A percentile compares a stretch with the other conserved stretches of the same genome.
phyloP scores from a whole-genome alignment of 2,113 vertebrate species.

The Laterallus jamaicensis region DNA sequence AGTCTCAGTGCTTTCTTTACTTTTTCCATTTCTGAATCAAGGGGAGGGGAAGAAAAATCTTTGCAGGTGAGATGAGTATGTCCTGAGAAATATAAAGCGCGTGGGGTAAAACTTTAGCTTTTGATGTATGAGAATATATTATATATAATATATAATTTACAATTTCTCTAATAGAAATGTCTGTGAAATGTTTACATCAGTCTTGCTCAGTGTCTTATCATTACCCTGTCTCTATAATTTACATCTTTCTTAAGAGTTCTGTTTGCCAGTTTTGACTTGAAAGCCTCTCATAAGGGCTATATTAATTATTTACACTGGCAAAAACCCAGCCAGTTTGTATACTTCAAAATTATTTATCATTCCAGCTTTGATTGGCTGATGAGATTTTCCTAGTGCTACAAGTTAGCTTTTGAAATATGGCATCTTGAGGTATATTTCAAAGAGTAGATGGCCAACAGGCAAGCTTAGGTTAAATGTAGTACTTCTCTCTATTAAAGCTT shows the following conservation, averaged over 20 bases:
- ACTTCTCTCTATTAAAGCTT: not conserved
- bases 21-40: not conserved
- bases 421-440: not conserved
- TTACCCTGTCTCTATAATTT: not conserved
- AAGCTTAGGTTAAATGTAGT: not conserved
- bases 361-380: not conserved
- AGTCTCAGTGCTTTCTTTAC: not conserved
- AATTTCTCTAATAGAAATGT: not conserved
- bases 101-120: not conserved
- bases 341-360: not conserved
- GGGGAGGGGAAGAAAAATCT: not conserved
- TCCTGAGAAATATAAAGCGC: not conserved
- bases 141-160: not conserved
- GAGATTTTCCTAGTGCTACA: not conserved
- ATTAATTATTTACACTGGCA: constrained; percentile 2
- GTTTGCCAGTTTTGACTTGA: constrained; percentile 6
- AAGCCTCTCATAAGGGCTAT: not conserved
- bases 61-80: not conserved
- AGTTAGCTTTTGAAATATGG: not conserved
- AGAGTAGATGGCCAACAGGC: not conserved
- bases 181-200: not conserved
- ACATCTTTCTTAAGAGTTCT: not conserved
- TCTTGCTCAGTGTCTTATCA: not conserved
- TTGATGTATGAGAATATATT: not conserved
- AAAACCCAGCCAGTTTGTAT: not conserved